These are phyloP conservation scores for Acronicta leporina DNA, from an alignment of 2,888 invertebrate genomes.

Conservation along the genomic window DNA sequence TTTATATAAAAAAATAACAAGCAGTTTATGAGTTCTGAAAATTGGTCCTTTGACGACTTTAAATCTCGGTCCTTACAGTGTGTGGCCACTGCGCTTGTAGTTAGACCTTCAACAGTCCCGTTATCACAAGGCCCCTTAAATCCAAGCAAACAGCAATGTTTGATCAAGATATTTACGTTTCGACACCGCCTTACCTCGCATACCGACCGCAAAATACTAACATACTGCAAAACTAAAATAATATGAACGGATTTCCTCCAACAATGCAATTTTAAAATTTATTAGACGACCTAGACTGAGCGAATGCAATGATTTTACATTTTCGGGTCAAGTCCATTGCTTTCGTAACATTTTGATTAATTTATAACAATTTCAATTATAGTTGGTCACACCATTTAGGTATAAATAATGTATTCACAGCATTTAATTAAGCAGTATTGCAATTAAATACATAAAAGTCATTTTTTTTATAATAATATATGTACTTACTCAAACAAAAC, in stretches of 20 bases:
- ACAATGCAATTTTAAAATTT: constrained; percentile 31
- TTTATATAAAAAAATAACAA: too few relatives aligned
- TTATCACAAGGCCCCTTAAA: constrained; percentile 43
- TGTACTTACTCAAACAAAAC: constrained; percentile 4
- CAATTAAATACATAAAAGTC: constrained; percentile 8
- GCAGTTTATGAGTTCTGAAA: background rate
- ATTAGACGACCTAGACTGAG: constrained; percentile 34
- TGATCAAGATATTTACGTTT: constrained; percentile 46
- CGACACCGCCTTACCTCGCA: constrained; percentile 41
- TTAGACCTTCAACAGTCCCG: constrained; percentile 38
- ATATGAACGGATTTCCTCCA: constrained; percentile 50
- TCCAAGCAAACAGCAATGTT: constrained; percentile 33
- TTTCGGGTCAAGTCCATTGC: constrained; percentile 49
- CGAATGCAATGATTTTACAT: constrained; percentile 39
- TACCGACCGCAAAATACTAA: constrained; percentile 24
- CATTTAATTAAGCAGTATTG: constrained; percentile 13
- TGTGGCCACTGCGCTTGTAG: constrained; percentile 46
- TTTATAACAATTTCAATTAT: constrained; percentile 20
- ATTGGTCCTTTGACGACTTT: background rate
- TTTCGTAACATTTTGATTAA: constrained; percentile 29
- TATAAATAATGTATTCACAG: constrained; percentile 32
- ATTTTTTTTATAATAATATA: background rate
- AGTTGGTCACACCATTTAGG: constrained; percentile 26
- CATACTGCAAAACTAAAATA: constrained; percentile 18
- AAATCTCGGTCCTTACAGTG: constrained; percentile 16